Evolutionary conservation across 1,140 invertebrate species (phyloP), one percentile per base, ranked within the genome.

Genomic region (Neodiprion lecontei): DNA sequence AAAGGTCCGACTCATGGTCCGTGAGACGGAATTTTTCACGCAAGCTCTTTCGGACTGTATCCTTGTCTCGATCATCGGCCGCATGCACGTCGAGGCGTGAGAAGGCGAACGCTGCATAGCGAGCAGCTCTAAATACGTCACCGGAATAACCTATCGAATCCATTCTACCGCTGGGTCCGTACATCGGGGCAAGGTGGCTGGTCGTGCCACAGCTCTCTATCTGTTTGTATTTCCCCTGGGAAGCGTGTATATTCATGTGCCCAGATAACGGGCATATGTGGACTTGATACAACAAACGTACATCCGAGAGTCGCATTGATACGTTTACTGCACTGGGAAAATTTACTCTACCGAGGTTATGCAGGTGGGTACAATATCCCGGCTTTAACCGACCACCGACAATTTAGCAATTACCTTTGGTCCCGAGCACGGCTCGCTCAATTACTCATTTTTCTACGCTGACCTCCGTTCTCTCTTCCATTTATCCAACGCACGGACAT

Each of bases 241-340:
- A 61, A 17, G 53, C 53, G 11, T 17, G n/a, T 61, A 61, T 61
- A 61, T 61, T 61, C 53, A 61, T 61, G 53, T 61, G 9, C 53
- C 28, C 53, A 61, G 53, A 61, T 61, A 61, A 61, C 53, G 53
- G 11, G 53, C 11, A 61, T 61, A 17, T 17, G 53, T 12, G 53
- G n/a, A 17, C 53, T 61, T 5, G 53, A 4, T 17, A 17, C 53
- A 14, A 17, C 53, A 61, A 12, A 12, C 11, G 53, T 17, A 61
- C n/a, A 61, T 61, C 53, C 53, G 53, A 61, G 53, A 17, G 53
- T 61, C 53, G 53, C 53, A 61, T 61, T 61, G 53, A 61, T 61
- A 61, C 53, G n/a, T 61, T 17, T 61, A 61, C 5, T 61, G 53
- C 53, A 61, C 53, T 61, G n/a, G 28, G 28, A 40, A 40, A 40